Base-by-base conservation (phyloP, 2,888 invertebrate species). In the Macroteleia sp. region DNA sequence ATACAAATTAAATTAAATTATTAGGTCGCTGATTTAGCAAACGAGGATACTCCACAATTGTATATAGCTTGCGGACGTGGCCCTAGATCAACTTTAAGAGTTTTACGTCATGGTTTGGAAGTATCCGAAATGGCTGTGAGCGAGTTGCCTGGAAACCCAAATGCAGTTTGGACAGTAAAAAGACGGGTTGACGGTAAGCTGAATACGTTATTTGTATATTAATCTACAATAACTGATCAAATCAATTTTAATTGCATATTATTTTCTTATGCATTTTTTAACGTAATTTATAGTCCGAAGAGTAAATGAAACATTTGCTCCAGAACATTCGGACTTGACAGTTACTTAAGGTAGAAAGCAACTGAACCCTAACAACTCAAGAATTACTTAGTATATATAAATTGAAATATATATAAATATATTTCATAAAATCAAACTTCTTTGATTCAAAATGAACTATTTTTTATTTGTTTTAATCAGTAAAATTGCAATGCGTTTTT, bases 121-220 rank as follows among this genome's bases (percentile, higher is more conserved):
- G 99, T 99, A 1, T 97, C 98, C 0, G 99, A 99, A 92, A 99
- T 99, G 99, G 99, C 99, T 71, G 99, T 99, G 1, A 99, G 99
- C 19, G 99, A 99, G 92, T 93, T 99, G 83, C 99, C 99, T n/a
- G 99, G 99, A 89, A 99, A 98, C 89, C 99, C 99, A 1, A 99
- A 99, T 93, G 99, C 99, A 86, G 99, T 99, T 1, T 99, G 99
- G 99, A 99, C 99, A 25, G 99, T 99, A 16, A 97, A 98, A 90
- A 94, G 96, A 87, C 95, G 98, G 91, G 95, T 97, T 90, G 99
- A 99, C 93, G 99, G 99, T 99, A 92, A 96, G 96, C 93, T 83
- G 2, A 10, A 30, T 30, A 8, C 30, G 3, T 25, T 5, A 25
- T 5, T 5, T 25, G 6, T 5, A 25, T 25, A 6, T 25, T 25